Percentiles rank a stretch among this genome's conserved stretches.
These are phyloP conservation scores for Apotomis betuletana DNA, from an alignment of 2,888 invertebrate genomes.

Conservation along the genomic window DNA sequence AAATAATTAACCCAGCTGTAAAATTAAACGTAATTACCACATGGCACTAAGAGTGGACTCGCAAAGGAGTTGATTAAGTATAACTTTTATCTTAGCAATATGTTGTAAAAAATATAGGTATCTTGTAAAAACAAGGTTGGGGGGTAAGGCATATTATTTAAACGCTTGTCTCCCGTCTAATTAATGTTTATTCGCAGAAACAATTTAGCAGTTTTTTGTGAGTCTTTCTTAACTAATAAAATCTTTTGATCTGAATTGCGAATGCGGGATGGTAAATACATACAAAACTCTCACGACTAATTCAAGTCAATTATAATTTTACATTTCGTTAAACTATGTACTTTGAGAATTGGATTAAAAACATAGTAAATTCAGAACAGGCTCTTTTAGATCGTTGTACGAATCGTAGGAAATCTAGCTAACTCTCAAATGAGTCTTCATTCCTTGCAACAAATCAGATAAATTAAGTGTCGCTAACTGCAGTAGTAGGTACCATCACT, in stretches of 20 bases:
- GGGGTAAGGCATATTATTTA: not conserved
- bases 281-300: not conserved
- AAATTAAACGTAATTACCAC: not conserved
- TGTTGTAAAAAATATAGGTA: constrained; percentile 7
- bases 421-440: no score
- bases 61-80: not conserved
- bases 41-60: constrained; percentile 1
- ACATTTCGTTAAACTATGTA: not conserved
- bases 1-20: not conserved
- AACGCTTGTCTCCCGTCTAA: not conserved
- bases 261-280: not conserved
- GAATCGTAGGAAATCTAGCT: no score
- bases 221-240: not conserved
- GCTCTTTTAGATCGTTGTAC: no score
- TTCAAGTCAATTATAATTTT: not conserved
- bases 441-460: no score
- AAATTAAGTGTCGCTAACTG: no score
- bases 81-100: constrained; percentile 14
- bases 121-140: no score
- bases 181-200: constrained; percentile 2
- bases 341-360: no score
- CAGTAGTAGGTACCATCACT: no score
- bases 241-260: not conserved
- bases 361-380: no score
- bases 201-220: not conserved